Conservation (phyloP, 1,140 invertebrate genomes). For the Vanessa atalanta region DNA sequence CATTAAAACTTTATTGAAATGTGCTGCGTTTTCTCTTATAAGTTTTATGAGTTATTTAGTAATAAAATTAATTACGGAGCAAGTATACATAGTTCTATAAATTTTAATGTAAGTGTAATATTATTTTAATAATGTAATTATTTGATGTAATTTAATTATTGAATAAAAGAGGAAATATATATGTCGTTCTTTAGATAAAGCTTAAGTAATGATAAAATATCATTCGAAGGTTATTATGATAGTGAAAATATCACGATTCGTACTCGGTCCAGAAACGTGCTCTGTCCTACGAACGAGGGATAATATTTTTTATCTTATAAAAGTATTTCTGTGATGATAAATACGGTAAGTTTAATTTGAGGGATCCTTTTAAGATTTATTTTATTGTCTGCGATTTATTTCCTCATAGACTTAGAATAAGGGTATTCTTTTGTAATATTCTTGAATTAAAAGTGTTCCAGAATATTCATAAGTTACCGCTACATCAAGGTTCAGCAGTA, state of each 20-base stretch:
- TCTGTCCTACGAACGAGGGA: constrained; percentile 5
- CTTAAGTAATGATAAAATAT: constrained; percentile 2
- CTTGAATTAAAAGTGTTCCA: no score
- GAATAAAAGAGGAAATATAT: not conserved
- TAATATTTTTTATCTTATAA: constrained; percentile 12
- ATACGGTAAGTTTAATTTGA: not conserved
- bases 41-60: no score
- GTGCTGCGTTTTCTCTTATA: no score
- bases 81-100: no score
- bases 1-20: no score
- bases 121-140: no score
- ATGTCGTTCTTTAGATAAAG: not conserved
- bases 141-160: not conserved
- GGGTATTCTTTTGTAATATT: no score
- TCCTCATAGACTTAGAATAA: not conserved
- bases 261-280: not conserved
- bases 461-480: no score
- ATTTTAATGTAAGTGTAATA: no score
- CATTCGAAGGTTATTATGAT: not conserved
- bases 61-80: no score
- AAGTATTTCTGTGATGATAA: constrained; percentile 3
- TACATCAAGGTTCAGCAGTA: no score
- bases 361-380: not conserved
- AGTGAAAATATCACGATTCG: not conserved
- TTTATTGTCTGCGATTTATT: not conserved